These are phyloP conservation scores for Propithecus deckenii DNA, from an alignment of 2,797 vertebrate genomes.

Conservation along the genomic window DNA sequence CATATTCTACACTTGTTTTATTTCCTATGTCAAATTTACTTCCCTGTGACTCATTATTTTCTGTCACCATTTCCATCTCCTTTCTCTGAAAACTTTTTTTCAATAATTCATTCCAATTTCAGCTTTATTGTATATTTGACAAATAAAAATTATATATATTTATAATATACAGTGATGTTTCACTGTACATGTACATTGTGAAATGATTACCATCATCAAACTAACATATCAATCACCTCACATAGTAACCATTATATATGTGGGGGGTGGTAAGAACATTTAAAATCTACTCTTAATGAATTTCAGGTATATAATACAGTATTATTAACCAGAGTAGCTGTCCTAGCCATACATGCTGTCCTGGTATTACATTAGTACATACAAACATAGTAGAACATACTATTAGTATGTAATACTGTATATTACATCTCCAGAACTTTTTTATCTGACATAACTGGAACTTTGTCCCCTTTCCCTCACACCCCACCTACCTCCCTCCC, in stretches of 20 bases:
- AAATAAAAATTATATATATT: neutral
- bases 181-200: neutral
- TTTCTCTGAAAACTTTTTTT: neutral
- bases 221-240: neutral
- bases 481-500: neutral
- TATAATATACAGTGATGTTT: neutral
- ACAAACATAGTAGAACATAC: neutral
- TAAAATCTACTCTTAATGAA: neutral
- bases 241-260: neutral
- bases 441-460: neutral
- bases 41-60: neutral
- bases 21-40: neutral
- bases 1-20: neutral
- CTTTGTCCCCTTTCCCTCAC: neutral
- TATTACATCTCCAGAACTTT: neutral
- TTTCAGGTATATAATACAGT: neutral
- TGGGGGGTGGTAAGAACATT: neutral
- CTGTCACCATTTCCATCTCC: neutral
- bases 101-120: neutral
- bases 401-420: neutral
- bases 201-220: neutral
- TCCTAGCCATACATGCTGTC: neutral
- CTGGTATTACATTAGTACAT: neutral
- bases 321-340: neutral
- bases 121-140: neutral